Percentiles rank a stretch among this genome's conserved stretches.
Conservation (phyloP, 1,140 invertebrate genomes). For the Drosophila virilis region DNA sequence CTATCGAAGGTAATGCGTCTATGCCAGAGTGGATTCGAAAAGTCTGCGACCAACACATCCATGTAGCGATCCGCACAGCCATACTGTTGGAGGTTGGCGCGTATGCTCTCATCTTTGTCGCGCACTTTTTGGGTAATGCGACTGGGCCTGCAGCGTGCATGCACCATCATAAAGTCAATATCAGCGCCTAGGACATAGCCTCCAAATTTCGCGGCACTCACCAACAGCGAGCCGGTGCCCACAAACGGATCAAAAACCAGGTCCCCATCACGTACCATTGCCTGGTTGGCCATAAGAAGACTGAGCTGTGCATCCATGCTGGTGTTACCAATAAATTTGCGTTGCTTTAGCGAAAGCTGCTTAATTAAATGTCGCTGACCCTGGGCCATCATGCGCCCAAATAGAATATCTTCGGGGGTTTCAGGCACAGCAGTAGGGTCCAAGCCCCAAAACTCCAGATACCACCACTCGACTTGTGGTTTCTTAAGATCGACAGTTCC, state of each 20-base stretch:
- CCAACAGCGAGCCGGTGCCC: slow-evolving; percentile 95
- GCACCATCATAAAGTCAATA: slow-evolving; percentile 96
- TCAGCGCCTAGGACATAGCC: slow-evolving; percentile 96
- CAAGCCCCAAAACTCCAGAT: slow-evolving; percentile 95
- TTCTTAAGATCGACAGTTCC: slow-evolving; percentile 92
- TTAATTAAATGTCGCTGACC: slow-evolving; percentile 92
- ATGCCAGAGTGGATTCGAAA: slow-evolving; percentile 92
- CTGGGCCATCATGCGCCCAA: slow-evolving; percentile 92
- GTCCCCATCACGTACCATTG: slow-evolving; percentile 89
- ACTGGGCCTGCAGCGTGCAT: slow-evolving; percentile 92
- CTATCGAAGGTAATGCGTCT: slow-evolving; percentile 90
- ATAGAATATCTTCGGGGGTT: slow-evolving; percentile 90
- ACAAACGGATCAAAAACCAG: slow-evolving; percentile 97
- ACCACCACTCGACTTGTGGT: slow-evolving; percentile 91
- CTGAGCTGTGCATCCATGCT: slow-evolving; percentile 98
- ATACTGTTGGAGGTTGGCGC: slow-evolving; percentile 94
- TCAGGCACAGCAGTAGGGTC: slow-evolving; percentile 90
- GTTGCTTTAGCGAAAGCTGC: slow-evolving; percentile 92
- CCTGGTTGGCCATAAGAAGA: slow-evolving; percentile 97
- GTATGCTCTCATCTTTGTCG: slow-evolving; percentile 93
- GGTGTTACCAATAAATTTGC: slow-evolving; percentile 98
- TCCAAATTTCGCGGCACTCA: slow-evolving; percentile 96
- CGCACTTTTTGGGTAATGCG: slow-evolving; percentile 92
- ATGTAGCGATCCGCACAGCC: slow-evolving; percentile 90
- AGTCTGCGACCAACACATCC: slow-evolving; percentile 95